A percentile compares a stretch with the other conserved stretches of the same genome.
phyloP scores from a whole-genome alignment of 2,113 vertebrate genomes.

The Cettia cetti region DNA sequence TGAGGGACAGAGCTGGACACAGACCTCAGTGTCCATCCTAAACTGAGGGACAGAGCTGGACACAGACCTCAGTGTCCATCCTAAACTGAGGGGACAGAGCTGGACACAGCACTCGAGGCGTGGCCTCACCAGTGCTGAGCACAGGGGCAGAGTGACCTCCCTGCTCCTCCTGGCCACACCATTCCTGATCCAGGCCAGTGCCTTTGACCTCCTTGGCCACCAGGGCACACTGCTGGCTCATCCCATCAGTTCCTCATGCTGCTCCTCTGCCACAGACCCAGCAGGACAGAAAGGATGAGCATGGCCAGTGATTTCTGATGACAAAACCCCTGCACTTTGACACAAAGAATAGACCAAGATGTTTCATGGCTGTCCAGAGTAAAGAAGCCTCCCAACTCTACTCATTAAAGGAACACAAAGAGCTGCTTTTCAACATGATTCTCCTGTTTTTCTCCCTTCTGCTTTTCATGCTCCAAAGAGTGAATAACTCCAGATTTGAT shows the following conservation, averaged over 20 bases:
- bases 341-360: background rate
- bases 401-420: background rate
- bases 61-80: no score
- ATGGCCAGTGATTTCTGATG: rapidly evolving
- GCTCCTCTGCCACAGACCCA: background rate
- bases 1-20: background rate
- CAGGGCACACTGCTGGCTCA: background rate
- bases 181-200: background rate
- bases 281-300: background rate
- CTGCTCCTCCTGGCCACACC: background rate
- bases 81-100: no score
- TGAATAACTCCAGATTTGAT: rapidly evolving
- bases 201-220: background rate
- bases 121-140: background rate
- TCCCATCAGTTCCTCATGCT: background rate
- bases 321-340: background rate
- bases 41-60: no score
- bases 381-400: background rate
- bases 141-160: background rate
- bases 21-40: no score
- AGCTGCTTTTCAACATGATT: background rate
- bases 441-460: background rate
- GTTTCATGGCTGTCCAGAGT: background rate
- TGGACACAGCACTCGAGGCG: no score
- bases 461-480: background rate